A percentile compares a stretch with the other conserved stretches of the same genome.
phyloP scores from a whole-genome alignment of 2,797 vertebrate genomes.

The Taeniopygia guttata region DNA sequence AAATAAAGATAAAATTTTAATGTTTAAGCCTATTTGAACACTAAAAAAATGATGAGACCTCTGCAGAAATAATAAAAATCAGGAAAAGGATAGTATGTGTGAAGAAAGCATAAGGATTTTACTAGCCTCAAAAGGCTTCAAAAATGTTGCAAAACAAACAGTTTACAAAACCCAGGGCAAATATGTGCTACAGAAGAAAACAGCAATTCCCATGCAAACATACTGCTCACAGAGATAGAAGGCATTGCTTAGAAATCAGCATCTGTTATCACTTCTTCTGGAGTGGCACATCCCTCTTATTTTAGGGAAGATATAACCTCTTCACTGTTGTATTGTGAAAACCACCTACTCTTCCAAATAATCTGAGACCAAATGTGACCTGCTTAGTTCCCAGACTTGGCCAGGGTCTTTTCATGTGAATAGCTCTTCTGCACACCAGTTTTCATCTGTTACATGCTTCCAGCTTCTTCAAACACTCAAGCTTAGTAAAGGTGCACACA shows the following conservation, averaged over 20 bases:
- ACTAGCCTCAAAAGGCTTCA: neutral
- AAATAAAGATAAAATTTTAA: neutral
- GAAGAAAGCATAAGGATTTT: neutral
- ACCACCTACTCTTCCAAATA: neutral
- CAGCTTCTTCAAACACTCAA: neutral
- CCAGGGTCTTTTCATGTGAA: neutral
- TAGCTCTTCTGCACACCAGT: neutral
- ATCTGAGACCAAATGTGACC: neutral
- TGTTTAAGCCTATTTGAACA: neutral
- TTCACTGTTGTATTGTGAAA: neutral
- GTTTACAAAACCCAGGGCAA: neutral
- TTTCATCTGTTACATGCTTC: neutral
- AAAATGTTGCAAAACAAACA: neutral
- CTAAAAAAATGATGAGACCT: neutral
- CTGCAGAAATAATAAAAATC: neutral
- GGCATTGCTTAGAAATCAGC: neutral
- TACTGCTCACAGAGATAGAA: neutral
- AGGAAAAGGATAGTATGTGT: neutral
- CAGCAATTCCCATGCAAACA: neutral
- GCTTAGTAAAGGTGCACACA: neutral
- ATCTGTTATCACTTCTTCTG: neutral
- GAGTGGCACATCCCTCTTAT: neutral
- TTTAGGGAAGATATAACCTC: neutral
- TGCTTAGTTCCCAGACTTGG: neutral
- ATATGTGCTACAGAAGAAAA: neutral